Evolutionary conservation across 2,888 invertebrate genomes (phyloP), one percentile per base, ranked within the genome.

Genomic region (Neoitamus cyanurus): DNA sequence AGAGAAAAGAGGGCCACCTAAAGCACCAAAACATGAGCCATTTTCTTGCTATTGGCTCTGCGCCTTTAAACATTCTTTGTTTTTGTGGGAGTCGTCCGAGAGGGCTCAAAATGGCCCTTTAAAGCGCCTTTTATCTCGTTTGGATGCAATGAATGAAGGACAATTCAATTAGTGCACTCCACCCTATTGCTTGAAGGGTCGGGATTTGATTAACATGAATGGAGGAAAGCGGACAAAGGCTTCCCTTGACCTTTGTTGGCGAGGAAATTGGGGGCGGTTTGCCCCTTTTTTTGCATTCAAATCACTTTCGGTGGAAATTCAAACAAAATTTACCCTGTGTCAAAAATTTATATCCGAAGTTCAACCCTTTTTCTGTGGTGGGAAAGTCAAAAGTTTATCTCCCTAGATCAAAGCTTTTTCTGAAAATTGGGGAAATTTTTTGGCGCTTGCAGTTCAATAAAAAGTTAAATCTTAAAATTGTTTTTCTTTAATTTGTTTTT

Each of bases 131-230:
- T 58, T 58, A 58, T 58, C 58, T 58, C 58, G 20, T 58, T 58
- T 58, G 20, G 58, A 58, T 58, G 58, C 58, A 58, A 58, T 58
- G 58, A 58, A 58, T 58, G 58, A 58, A 58, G 58, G 58, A 58
- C 58, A 6, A 58, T 58, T 58, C 58, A 58, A 58, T 58, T 58
- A 58, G 58, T 58, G 58, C 58, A 58, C 58, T 58, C 58, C 25
- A 7, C 58, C 58, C 58, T 58, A 42, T 20, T 58, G 3, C 58
- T 58, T 58, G 25, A 25, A 58, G 58, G 58, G 58, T 58, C 58
- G 58, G 25, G 58, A 58, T 58, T 58, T 58, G 58, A 58, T 58
- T 58, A 58, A 58, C 58, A 58, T 58, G 58, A 58, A 58, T 58
- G 7, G 58, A 15, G 58, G 25, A 15, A 58, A 9, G 20, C 20